Percentiles rank a stretch among this genome's conserved stretches.
These are phyloP conservation scores for Cremastinae sp. DNA, from an alignment of 2,888 invertebrate genomes.

Conservation along the genomic window DNA sequence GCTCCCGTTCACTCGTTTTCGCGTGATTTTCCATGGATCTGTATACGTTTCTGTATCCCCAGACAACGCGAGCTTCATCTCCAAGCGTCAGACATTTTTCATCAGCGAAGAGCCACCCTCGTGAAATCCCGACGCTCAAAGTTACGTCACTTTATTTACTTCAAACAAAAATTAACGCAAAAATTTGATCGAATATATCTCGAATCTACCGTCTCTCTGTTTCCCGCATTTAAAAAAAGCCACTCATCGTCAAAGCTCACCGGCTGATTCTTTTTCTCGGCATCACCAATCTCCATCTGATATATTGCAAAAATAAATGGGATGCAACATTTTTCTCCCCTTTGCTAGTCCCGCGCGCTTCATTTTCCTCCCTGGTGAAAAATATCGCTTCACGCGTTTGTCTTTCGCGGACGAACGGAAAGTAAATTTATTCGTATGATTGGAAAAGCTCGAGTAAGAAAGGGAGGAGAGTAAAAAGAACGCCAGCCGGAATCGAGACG, in stretches of 20 bases:
- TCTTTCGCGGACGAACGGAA: conserved; percentile 31
- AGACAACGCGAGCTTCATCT: conserved; percentile 43
- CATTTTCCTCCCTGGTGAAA: conserved; percentile 7
- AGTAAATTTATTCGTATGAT: conserved; percentile 32
- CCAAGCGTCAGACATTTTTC: conserved; percentile 44
- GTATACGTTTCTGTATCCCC: conserved; percentile 56
- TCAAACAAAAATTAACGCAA: conserved; percentile 9
- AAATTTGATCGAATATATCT: conserved; percentile 31
- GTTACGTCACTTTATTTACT: conserved; percentile 19
- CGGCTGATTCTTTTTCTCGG: too few species aligned
- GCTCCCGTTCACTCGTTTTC: conserved; percentile 22
- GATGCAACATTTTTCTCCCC: conserved; percentile 8
- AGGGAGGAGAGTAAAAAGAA: conserved; percentile 24
- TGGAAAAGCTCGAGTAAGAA: neutral
- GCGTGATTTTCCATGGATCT: conserved; percentile 50
- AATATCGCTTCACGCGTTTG: conserved; percentile 16
- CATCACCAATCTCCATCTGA: too few species aligned
- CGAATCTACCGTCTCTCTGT: conserved; percentile 14
- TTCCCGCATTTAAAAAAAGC: too few species aligned
- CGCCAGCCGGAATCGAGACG: conserved; percentile 12
- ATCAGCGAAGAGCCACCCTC: conserved; percentile 40
- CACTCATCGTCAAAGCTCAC: too few species aligned
- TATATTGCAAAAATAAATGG: conserved; percentile 3
- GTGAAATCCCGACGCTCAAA: conserved; percentile 33
- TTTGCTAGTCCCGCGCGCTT: neutral